These are phyloP conservation scores for Hylaea fasciaria DNA, from an alignment of 2,888 invertebrate genomes.

Conservation along the genomic window DNA sequence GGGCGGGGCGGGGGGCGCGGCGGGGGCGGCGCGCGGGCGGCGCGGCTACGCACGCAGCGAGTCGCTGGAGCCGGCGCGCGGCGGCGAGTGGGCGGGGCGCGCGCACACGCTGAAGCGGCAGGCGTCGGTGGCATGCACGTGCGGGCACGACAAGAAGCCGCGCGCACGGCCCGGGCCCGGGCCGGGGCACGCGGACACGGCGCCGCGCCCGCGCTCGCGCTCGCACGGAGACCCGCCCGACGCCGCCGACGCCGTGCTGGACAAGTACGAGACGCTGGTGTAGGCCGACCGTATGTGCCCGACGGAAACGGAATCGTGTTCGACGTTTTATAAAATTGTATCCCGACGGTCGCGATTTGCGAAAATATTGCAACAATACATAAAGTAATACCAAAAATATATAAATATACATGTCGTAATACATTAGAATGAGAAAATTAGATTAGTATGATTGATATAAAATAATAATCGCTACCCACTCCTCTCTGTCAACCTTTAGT, in stretches of 20 bases:
- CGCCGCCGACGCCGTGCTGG: slow-evolving; percentile 72
- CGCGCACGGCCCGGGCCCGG: no score
- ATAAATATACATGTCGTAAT: slow-evolving; percentile 24
- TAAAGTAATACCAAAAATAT: slow-evolving; percentile 26
- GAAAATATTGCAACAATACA: slow-evolving; percentile 12
- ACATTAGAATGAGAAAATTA: slow-evolving; percentile 35
- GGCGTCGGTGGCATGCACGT: slow-evolving; percentile 77
- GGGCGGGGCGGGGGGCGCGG: slow-evolving; percentile 54
- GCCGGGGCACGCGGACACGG: slow-evolving; percentile 59
- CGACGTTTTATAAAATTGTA: slow-evolving; percentile 43
- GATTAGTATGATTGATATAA: slow-evolving; percentile 44
- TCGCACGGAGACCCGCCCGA: slow-evolving; percentile 74
- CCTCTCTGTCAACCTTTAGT: background rate
- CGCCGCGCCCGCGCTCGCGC: slow-evolving; percentile 68
- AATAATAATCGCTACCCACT: slow-evolving; percentile 15
- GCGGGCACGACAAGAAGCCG: slow-evolving; percentile 77
- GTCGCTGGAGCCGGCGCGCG: slow-evolving; percentile 74
- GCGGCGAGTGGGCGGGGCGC: slow-evolving; percentile 51
- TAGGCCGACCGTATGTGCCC: slow-evolving; percentile 45
- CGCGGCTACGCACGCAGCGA: slow-evolving; percentile 78
- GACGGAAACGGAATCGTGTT: slow-evolving; percentile 40
- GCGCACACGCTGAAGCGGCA: slow-evolving; percentile 77
- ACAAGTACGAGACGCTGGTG: slow-evolving; percentile 82
- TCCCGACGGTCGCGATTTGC: slow-evolving; percentile 15
- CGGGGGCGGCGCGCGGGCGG: slow-evolving; percentile 58